Conservation (phyloP, 2,797 vertebrate genomes). For the Semotilus atromaculatus region DNA sequence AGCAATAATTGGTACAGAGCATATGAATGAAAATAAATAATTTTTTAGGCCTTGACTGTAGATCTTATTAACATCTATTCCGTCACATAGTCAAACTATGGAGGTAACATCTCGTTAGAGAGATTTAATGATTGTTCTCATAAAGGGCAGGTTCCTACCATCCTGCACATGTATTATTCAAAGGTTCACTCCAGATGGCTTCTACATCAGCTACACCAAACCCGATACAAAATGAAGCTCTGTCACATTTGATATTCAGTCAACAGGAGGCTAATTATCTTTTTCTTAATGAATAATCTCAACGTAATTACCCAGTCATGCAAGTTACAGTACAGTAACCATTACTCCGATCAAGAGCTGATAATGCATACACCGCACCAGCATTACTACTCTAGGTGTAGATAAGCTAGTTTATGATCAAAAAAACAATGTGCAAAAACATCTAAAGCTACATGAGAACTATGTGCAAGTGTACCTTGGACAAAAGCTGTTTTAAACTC, state of each 20-base stretch:
- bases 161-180: constrained; percentile 33
- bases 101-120: not conserved
- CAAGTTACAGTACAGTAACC: not conserved
- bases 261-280: not conserved
- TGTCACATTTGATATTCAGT: not conserved
- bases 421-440: not conserved
- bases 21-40: not conserved
- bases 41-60: not conserved
- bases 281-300: not conserved
- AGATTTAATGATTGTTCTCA: constrained; percentile 15
- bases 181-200: constrained; percentile 14
- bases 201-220: not conserved
- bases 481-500: not conserved
- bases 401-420: not conserved
- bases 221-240: not conserved
- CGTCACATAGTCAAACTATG: not conserved
- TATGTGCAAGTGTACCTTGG: not conserved
- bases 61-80: not conserved
- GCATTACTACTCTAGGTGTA: not conserved
- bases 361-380: not conserved
- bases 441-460: not conserved
- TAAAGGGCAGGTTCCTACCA: constrained; percentile 7
- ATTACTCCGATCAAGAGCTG: not conserved
- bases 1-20: not conserved
- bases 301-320: not conserved